These are phyloP conservation scores for Indicator maculatus DNA, from an alignment of 2,113 vertebrate genomes.

Conservation along the genomic window DNA sequence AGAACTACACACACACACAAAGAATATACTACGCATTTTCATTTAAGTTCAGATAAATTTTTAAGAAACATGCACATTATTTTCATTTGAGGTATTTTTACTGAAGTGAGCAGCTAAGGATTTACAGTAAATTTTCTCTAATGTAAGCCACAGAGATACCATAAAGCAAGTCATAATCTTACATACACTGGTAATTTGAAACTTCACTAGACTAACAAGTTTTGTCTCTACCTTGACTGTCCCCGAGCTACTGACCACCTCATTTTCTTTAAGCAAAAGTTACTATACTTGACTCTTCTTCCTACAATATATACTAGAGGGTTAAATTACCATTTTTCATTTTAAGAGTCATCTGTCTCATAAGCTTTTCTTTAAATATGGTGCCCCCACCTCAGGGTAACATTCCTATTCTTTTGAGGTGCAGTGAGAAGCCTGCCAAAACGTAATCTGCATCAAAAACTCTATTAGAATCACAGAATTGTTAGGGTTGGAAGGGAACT, in stretches of 20 bases:
- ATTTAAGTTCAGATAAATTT: not conserved
- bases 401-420: not conserved
- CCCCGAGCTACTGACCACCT: not conserved
- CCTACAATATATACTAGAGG: not conserved
- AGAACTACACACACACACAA: not conserved
- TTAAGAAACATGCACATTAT: not conserved
- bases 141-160: not conserved
- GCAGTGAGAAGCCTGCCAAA: not conserved
- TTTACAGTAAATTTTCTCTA: not conserved
- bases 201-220: not conserved
- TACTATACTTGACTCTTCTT: not conserved
- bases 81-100: not conserved
- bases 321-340: not conserved
- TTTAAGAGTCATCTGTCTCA: not conserved
- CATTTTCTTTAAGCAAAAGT: not conserved
- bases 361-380: not conserved
- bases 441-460: not conserved
- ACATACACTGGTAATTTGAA: not conserved
- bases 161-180: not conserved
- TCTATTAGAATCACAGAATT: too few species aligned
- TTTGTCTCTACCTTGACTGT: not conserved
- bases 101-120: not conserved
- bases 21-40: not conserved
- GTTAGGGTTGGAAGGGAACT: too few species aligned
- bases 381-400: not conserved